Evolutionary conservation across 2,888 invertebrate species (phyloP).

Genomic region (Lasius platythorax): DNA sequence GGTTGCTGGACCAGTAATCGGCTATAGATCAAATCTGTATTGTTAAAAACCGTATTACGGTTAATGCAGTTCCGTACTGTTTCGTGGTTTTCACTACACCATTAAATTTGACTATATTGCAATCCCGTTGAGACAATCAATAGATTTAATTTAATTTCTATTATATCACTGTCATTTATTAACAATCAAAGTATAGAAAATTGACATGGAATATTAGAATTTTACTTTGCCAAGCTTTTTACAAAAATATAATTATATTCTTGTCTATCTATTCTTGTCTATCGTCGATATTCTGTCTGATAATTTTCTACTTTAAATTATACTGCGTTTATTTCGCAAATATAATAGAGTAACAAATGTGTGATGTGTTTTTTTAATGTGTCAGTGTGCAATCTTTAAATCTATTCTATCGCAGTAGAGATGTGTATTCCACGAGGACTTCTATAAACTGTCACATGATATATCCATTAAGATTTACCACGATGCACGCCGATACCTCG

Average conservation of each 20-base stretch:
- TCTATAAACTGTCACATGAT: constrained; percentile 30
- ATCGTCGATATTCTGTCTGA: not conserved
- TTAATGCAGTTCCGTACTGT: constrained; percentile 51
- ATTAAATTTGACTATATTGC: constrained; percentile 25
- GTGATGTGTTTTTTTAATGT: not conserved
- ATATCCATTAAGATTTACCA: constrained; percentile 40
- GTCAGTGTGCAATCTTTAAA: not conserved
- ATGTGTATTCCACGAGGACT: not conserved
- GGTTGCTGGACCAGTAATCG: constrained; percentile 48
- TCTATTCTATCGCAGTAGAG: not conserved
- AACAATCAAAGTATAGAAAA: not conserved
- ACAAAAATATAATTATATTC: not conserved
- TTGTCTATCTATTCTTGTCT: not conserved
- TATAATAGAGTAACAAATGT: not conserved
- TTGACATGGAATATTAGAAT: not conserved
- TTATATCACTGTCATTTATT: not conserved
- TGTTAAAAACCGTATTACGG: constrained; percentile 55
- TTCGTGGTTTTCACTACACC: constrained; percentile 20
- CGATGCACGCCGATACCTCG: constrained; percentile 9
- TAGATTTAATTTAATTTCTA: not conserved
- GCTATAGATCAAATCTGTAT: constrained; percentile 51
- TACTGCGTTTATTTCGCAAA: not conserved
- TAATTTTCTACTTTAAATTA: not conserved
- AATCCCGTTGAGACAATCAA: constrained; percentile 20
- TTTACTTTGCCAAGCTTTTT: not conserved